A percentile compares a stretch with the other conserved stretches of the same genome.
phyloP scores from a whole-genome alignment of 2,888 invertebrate species.

The Mechanitis mazaeus region DNA sequence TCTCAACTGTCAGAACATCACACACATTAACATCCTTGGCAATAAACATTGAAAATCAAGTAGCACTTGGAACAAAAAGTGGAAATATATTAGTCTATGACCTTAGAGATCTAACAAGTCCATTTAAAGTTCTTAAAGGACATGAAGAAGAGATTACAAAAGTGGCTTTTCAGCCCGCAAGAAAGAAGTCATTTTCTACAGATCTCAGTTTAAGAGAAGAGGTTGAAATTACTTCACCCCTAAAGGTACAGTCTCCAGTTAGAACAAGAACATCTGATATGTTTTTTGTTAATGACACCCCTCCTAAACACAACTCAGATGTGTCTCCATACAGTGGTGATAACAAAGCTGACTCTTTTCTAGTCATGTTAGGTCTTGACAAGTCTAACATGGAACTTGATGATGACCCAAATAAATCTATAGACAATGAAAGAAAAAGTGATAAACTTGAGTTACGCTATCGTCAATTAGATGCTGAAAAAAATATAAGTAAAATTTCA shows the following conservation, averaged over 20 bases:
- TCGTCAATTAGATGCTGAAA: slow-evolving; percentile 50
- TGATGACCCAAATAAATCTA: slow-evolving; percentile 48
- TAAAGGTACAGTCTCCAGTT: slow-evolving; percentile 46
- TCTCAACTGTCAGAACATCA: slow-evolving; percentile 60
- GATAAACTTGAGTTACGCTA: slow-evolving; percentile 48
- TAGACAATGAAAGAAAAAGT: slow-evolving; percentile 49
- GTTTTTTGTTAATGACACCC: slow-evolving; percentile 60
- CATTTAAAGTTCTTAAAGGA: slow-evolving; percentile 64
- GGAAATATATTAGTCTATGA: slow-evolving; percentile 75
- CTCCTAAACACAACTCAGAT: slow-evolving; percentile 46
- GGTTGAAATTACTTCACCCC: slow-evolving; percentile 44
- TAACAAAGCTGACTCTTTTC: slow-evolving; percentile 61
- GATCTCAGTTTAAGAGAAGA: slow-evolving; percentile 68
- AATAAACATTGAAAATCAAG: slow-evolving; percentile 63
- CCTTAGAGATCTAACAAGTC: slow-evolving; percentile 68
- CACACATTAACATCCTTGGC: slow-evolving; percentile 61
- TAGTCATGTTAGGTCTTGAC: slow-evolving; percentile 64
- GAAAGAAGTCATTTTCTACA: slow-evolving; percentile 48
- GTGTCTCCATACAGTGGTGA: slow-evolving; percentile 41
- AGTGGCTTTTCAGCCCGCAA: slow-evolving; percentile 65
- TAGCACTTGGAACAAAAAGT: slow-evolving; percentile 75
- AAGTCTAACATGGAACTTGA: slow-evolving; percentile 53
- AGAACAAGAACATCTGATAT: slow-evolving; percentile 56
- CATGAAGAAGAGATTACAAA: slow-evolving; percentile 69
- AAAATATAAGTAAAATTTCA: slow-evolving; percentile 61